Percentiles rank a stretch among this genome's conserved stretches.
Evolutionary conservation across 2,797 vertebrate species (phyloP).

Genomic region (Valencia hispanica): DNA sequence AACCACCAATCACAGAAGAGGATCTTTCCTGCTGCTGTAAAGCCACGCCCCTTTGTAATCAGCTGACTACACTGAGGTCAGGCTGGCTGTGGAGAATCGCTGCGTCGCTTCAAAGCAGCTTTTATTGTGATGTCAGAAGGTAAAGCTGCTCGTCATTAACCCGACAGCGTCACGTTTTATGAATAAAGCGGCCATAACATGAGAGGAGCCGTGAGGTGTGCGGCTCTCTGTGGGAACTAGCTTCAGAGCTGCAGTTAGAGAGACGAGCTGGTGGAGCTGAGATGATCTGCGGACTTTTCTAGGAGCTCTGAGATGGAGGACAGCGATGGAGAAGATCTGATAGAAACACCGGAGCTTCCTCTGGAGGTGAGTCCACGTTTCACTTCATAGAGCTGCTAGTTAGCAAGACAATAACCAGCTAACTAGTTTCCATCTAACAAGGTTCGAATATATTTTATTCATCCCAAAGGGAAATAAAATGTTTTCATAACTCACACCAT

Average conservation of each 20-base stretch:
- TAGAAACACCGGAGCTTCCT: conserved; percentile 72
- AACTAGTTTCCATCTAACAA: background rate
- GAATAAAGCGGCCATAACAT: background rate
- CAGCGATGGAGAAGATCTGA: conserved; percentile 28
- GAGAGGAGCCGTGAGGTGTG: background rate
- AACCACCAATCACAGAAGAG: conserved; percentile 9
- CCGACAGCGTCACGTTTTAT: accelerated
- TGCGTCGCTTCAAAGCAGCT: accelerated
- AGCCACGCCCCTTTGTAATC: conserved; percentile 8
- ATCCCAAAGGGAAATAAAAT: background rate
- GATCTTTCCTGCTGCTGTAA: background rate
- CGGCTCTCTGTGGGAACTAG: background rate
- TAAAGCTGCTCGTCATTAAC: accelerated
- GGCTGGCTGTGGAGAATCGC: background rate
- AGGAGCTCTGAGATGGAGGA: conserved; percentile 53
- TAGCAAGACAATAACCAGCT: background rate
- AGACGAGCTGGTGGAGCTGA: background rate
- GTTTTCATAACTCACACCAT: background rate
- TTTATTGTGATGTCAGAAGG: conserved; percentile 1
- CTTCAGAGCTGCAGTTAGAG: background rate
- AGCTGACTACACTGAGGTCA: conserved; percentile 1
- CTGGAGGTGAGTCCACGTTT: conserved; percentile 72
- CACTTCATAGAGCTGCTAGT: background rate
- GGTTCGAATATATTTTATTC: background rate
- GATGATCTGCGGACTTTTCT: conserved; percentile 15